These are phyloP conservation scores for Laticauda colubrina DNA, from an alignment of 2,113 vertebrate genomes.

Conservation along the genomic window DNA sequence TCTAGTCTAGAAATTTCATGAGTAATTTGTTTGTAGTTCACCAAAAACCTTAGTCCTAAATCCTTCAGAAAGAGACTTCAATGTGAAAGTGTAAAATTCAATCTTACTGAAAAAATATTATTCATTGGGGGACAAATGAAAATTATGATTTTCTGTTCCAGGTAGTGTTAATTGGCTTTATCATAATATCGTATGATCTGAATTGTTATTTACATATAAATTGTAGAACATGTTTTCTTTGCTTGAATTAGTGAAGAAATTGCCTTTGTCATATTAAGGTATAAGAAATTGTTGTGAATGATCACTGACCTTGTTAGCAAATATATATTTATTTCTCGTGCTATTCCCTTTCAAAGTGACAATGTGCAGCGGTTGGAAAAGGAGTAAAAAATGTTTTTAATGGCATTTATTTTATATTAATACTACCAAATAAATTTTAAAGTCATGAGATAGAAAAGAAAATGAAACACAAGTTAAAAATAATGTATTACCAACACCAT, in stretches of 20 bases:
- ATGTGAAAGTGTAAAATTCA: neutral
- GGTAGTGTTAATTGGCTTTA: neutral
- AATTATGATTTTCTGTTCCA: neutral
- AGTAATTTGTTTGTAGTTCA: neutral
- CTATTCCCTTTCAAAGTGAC: neutral
- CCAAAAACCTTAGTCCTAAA: neutral
- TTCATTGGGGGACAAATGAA: neutral
- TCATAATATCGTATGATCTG: neutral
- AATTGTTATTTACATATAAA: slow-evolving; percentile 17
- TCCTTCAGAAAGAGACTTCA: neutral
- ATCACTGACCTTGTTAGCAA: neutral
- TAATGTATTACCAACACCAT: neutral
- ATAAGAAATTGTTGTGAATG: neutral
- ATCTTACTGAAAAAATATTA: neutral
- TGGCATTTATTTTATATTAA: neutral
- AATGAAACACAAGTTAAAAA: neutral
- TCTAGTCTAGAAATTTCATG: neutral
- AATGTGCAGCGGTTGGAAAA: neutral
- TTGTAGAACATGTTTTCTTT: neutral
- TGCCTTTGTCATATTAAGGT: neutral
- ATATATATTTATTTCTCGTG: neutral
- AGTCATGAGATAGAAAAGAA: neutral
- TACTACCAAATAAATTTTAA: neutral
- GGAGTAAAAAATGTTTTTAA: neutral
- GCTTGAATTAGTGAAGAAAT: slow-evolving; percentile 13